phyloP scores from a whole-genome alignment of 2,797 vertebrate genomes.

The Tauraco hartlaubi region DNA sequence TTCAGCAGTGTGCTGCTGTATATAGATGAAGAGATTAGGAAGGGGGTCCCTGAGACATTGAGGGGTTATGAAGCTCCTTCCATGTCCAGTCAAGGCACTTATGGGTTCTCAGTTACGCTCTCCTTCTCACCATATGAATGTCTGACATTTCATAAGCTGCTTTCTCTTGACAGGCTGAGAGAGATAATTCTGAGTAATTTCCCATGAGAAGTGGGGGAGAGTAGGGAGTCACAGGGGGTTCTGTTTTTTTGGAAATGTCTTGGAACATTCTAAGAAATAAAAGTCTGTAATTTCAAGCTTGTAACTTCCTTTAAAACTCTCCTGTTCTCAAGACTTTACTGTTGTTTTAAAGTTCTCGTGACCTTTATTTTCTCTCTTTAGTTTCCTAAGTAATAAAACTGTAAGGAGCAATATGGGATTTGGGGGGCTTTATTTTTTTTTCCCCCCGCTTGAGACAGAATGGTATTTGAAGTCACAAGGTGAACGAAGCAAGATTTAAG shows the following conservation, averaged over 20 bases:
- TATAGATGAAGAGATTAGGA: background rate
- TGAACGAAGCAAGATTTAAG: slow-evolving; percentile 28
- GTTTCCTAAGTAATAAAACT: slow-evolving; percentile 39
- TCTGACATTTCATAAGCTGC: slow-evolving; percentile 8
- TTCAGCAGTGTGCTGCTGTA: background rate
- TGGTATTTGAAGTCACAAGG: slow-evolving; percentile 34
- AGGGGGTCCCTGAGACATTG: background rate
- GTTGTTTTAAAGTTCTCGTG: slow-evolving; percentile 31
- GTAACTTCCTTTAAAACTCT: background rate
- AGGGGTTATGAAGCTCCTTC: background rate
- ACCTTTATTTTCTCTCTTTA: slow-evolving; percentile 41
- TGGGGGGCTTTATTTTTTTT: background rate
- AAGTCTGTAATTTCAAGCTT: background rate
- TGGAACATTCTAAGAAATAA: background rate
- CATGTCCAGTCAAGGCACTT: background rate
- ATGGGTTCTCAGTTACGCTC: background rate
- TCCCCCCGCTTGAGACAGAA: background rate
- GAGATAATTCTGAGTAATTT: slow-evolving; percentile 29
- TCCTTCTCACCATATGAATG: background rate
- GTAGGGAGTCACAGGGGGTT: background rate
- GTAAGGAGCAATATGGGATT: slow-evolving; percentile 51
- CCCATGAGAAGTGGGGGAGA: background rate
- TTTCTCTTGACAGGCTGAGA: background rate
- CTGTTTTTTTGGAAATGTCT: background rate
- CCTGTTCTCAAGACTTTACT: background rate